Evolutionary conservation across 2,888 invertebrate genomes (phyloP), one percentile per base, ranked within the genome.

Genomic region (Xylocampa areola): DNA sequence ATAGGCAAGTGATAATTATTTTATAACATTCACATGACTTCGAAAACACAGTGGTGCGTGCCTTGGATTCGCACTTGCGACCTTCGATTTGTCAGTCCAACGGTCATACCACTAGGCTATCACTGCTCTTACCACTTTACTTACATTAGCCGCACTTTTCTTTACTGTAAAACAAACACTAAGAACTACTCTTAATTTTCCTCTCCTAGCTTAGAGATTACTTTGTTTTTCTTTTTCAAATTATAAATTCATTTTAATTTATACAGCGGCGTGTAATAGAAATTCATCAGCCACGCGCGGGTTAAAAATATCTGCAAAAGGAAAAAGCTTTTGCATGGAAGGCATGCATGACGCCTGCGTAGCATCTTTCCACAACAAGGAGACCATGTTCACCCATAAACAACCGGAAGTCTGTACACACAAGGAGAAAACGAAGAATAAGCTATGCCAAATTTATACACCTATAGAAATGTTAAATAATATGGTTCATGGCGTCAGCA

Each of bases 401-500:
- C 3, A 10, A 0, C 17, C 16, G n/a, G 6, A 19, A 8, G 2
- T 11, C 11, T 23, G 6, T 16, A 16, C 4, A 17, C 16, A 30
- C 5, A 21, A 14, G n/a, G 13, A 32, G 4, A 43, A 11, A 23
- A 44, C 11, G 6, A 50, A 27, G 30, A 49, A 72, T 36, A 55
- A 66, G 33, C 29, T 48, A 8, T 67, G 68, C 37, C 65, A 71
- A 44, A 45, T 41, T 21, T 29, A 62, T 49, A 40, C 43, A 17
- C 48, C 53, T 8, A n/a, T 17, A 3, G 23, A 10, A 23, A 16
- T 30, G 16, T 11, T 30, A 6, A 13, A 11, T 13, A 32, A 27
- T 8, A 10, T 17, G 2, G 13, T 32, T 23, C 66, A 57, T 14
- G 60, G 63, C 7, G 63, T 80, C 1, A 74, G 77, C 43, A 76